A percentile compares a stretch with the other conserved stretches of the same genome.
Conservation (phyloP, 2,888 invertebrate species). For the Lasius fuliginosus region DNA sequence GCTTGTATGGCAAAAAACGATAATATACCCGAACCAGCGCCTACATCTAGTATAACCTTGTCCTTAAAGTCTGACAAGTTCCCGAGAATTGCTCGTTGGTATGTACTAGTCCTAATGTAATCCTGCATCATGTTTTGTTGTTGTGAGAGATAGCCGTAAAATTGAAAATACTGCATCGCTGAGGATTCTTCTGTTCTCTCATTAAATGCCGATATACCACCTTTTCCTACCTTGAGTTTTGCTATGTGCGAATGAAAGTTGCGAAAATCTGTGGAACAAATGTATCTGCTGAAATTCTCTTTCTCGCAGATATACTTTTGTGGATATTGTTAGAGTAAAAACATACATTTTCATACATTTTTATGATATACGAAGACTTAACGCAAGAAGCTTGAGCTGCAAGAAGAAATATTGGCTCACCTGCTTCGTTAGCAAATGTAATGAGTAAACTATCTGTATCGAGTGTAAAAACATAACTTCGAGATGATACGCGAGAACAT, state of each 20-base stretch:
- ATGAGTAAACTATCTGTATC: constrained; percentile 92
- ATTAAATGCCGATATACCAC: constrained; percentile 94
- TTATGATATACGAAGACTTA: background rate
- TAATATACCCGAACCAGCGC: constrained; percentile 99
- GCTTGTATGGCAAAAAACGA: constrained; percentile 99
- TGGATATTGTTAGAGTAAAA: background rate
- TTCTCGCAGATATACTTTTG: background rate
- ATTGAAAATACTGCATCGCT: constrained; percentile 99
- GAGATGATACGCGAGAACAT: constrained; percentile 90
- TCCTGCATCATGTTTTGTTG: constrained; percentile 99
- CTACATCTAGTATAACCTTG: constrained; percentile 98
- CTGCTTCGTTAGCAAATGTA: constrained; percentile 89
- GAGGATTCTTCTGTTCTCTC: constrained; percentile 99
- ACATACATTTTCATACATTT: background rate
- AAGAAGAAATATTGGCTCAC: constrained; percentile 77
- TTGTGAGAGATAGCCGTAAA: constrained; percentile 99
- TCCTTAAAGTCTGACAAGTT: constrained; percentile 97
- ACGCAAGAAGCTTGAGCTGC: background rate
- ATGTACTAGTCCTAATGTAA: constrained; percentile 99
- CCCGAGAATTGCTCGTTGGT: constrained; percentile 98
- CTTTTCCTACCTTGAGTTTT: constrained; percentile 91
- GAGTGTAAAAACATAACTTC: constrained; percentile 91
- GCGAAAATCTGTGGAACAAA: constrained; percentile 88
- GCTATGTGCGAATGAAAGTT: constrained; percentile 92
- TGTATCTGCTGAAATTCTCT: background rate